Base-by-base conservation (phyloP, 2,113 vertebrate genomes). In the Larimichthys polyactis region DNA sequence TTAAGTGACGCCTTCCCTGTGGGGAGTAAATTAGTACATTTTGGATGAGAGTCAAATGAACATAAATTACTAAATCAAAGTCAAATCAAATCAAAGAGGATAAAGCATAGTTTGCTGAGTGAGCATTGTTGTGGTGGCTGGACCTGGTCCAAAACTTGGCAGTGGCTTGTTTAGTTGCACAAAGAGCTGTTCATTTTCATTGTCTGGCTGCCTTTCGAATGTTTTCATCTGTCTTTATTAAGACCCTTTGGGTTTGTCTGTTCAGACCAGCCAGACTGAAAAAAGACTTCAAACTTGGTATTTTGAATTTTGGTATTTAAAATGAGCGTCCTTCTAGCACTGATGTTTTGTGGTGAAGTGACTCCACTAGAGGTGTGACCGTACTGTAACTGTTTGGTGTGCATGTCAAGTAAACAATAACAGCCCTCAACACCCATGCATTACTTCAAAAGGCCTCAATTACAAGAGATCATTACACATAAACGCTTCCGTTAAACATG, bases 371-470 rank as follows among this genome's bases (percentile, higher is more conserved):
- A 88, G 75, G 79, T 86, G 79, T 86, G 80, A 85, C 66, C 12
- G 11, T 4, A 16, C 29, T 60, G 58, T 49, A 59, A 69, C n/a
- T 64, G 64, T 79, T 79, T 80, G 80, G 85, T 86, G 89, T 89
- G 81, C 54, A 90, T 89, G 89, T 85, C 90, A 93, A 58, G 84
- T 62, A 76, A 84, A 90, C 87, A 92, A 90, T 87, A 67, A 75
- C 19, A 24, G 59, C 80, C 71, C 84, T 91, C 72, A 83, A 71
- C 75, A 81, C 78, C 70, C 55, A 51, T 71, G 78, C 84, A 83
- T 79, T 67, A 77, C 81, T 90, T 93, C 89, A 92, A 89, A 89
- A 80, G 81, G 79, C 85, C 89, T 90, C 90, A 88, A 92, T 93
- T 94, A 90, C 84, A 79, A 82, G 62, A 81, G 77, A 90, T 93